Evolutionary conservation across 1,140 invertebrate species (phyloP).

Genomic region (Drosophila pseudoananassae): DNA sequence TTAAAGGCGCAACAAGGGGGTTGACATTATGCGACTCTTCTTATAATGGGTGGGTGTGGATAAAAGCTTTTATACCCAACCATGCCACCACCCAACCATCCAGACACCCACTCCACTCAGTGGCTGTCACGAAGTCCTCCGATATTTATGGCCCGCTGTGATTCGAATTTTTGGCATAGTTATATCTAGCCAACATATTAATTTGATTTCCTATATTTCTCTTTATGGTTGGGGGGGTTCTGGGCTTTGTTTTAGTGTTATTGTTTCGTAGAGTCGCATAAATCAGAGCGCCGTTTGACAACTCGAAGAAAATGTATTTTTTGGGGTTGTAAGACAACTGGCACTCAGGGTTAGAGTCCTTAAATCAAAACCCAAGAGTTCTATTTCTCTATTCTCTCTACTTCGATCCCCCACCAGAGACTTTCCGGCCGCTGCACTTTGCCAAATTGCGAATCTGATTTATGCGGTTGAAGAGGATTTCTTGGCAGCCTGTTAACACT

Average conservation of each 20-base stretch:
- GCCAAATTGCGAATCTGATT: constrained; percentile 75
- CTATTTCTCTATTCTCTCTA: not conserved
- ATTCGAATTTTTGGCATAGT: constrained; percentile 34
- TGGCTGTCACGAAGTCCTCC: constrained; percentile 1
- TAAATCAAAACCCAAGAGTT: constrained; percentile 35
- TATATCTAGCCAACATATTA: constrained; percentile 39
- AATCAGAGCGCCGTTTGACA: constrained; percentile 40
- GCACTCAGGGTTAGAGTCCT: not conserved
- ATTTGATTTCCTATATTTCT: constrained; percentile 36
- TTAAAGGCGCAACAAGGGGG: constrained; percentile 45
- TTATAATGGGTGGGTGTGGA: not conserved
- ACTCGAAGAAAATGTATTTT: constrained; percentile 21
- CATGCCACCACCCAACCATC: not conserved
- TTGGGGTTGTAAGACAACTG: constrained; percentile 19
- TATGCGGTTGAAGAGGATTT: constrained; percentile 42
- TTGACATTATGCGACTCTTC: constrained; percentile 3
- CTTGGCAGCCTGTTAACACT: constrained; percentile 64
- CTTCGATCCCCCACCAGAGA: not conserved
- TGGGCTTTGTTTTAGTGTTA: constrained; percentile 15
- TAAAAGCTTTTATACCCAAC: constrained; percentile 30
- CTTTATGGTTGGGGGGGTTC: not conserved
- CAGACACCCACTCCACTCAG: not conserved
- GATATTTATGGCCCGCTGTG: constrained; percentile 41
- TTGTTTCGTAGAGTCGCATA: constrained; percentile 54
- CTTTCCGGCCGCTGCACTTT: constrained; percentile 50